Evolutionary conservation across 2,888 invertebrate species (phyloP).

Genomic region (Lasioglossum vierecki): DNA sequence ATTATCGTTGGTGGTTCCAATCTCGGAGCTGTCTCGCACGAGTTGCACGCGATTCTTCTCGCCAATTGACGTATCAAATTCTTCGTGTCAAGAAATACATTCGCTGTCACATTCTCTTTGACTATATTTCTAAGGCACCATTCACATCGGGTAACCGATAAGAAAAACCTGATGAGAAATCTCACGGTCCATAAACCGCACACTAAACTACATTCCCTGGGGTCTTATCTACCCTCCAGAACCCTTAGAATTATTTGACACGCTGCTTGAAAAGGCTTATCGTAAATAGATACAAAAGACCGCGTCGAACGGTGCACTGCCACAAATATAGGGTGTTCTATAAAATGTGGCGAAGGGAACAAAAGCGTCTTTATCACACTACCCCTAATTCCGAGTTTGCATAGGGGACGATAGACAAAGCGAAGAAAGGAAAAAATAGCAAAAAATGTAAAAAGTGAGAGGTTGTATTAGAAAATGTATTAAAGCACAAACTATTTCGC

Average conservation of each 20-base stretch:
- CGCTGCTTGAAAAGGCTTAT: slow-evolving; percentile 33
- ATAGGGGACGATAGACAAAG: not conserved
- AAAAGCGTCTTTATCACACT: not conserved
- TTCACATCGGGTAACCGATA: slow-evolving; percentile 19
- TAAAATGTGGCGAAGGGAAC: not conserved
- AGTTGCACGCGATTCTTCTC: not conserved
- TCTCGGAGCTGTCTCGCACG: not conserved
- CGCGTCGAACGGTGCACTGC: slow-evolving; percentile 14
- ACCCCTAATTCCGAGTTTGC: not conserved
- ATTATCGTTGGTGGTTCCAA: not conserved
- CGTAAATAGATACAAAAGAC: slow-evolving; percentile 45
- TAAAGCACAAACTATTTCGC: not conserved
- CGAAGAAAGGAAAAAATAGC: not conserved
- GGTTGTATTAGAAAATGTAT: not conserved
- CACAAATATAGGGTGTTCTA: slow-evolving; percentile 17
- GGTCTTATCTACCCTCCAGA: slow-evolving; percentile 29
- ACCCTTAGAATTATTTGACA: slow-evolving; percentile 40
- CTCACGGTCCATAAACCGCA: slow-evolving; percentile 40
- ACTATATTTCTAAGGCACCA: not conserved
- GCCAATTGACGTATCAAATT: not conserved
- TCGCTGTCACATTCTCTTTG: not conserved
- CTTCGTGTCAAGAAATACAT: not conserved
- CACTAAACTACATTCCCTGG: slow-evolving; percentile 15
- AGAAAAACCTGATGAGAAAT: slow-evolving; percentile 41
- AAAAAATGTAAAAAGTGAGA: not conserved